Conservation (phyloP, 2,888 invertebrate genomes). For the Melanotus villosus region DNA sequence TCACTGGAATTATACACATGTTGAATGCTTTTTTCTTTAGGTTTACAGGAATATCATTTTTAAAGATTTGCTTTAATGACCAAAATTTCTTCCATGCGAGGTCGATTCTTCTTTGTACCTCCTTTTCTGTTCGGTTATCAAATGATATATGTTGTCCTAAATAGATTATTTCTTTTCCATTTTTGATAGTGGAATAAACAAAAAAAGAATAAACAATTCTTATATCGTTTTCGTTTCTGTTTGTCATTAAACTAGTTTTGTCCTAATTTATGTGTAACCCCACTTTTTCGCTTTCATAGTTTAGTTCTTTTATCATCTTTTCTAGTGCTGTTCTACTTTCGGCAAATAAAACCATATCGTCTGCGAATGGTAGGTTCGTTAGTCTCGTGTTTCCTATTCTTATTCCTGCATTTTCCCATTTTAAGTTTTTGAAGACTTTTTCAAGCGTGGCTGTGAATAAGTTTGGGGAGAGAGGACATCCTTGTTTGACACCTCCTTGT, state of each 20-base stretch:
- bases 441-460: not conserved
- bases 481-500: not conserved
- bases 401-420: not conserved
- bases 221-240: not conserved
- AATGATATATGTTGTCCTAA: not conserved
- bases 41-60: not conserved
- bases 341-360: not conserved
- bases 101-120: not conserved
- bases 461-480: not conserved
- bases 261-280: not conserved
- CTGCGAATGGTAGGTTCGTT: slow-evolving; percentile 2
- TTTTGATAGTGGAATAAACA: not conserved
- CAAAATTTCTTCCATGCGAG: not conserved
- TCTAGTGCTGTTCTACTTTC: not conserved
- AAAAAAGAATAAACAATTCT: not conserved
- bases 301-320: not conserved
- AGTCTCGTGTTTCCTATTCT: slow-evolving; percentile 3
- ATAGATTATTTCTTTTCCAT: not conserved
- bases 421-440: not conserved
- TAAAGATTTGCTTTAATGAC: not conserved
- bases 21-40: not conserved
- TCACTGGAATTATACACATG: slow-evolving; percentile 1
- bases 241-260: not conserved
- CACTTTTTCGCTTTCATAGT: not conserved
- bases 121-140: not conserved